Base-by-base conservation (phyloP, 2,113 vertebrate genomes). In the Eleginops maclovinus region DNA sequence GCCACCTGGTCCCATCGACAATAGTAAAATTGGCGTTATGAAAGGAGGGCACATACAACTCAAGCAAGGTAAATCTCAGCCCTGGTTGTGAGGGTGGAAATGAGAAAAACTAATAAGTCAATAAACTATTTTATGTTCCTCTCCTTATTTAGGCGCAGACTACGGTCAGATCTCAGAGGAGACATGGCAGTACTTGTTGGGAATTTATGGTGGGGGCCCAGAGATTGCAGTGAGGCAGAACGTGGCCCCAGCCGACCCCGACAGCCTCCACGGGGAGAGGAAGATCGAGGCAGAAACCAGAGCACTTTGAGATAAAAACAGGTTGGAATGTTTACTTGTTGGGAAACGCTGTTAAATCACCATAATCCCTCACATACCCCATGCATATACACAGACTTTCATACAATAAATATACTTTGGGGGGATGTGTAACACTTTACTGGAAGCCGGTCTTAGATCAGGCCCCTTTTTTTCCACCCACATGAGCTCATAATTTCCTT, bases 81-180 rank as follows among this genome's bases (percentile, higher is more conserved):
- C 3, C 19, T 26, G 14, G 40, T 28, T 7, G 9, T 41, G 19
- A 59, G 61, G 1, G 2, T 16, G 4, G 9, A 65, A 50, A 50
- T 60, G 41, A 65, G 9, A 9, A 10, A 53, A 22, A 22, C 44
- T 13, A 40, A n/a, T 2, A 2, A 0, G 15, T 47, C n/a, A 36
- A 9, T 36, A 3, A 28, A 12, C 10, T 4, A 10, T 22, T 50
- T 31, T 13, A 36, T 49, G 16, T n/a, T 6, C 41, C 7, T 60
- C 36, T 72, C 4, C 12, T 9, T 16, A 1, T 36, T 71, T 47
- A 99, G 98, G 98, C 19, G 98, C 98, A 0, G 98, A 99, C 90
- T 99, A 99, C 0, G 98, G 98, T 65, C 98, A 99, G 94, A 99
- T 99, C 59, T 99, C 98, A 0, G 97, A 98, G 92, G 98, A 99